Base-by-base conservation (phyloP, 2,888 invertebrate genomes). In the Slavum lentiscoides region DNA sequence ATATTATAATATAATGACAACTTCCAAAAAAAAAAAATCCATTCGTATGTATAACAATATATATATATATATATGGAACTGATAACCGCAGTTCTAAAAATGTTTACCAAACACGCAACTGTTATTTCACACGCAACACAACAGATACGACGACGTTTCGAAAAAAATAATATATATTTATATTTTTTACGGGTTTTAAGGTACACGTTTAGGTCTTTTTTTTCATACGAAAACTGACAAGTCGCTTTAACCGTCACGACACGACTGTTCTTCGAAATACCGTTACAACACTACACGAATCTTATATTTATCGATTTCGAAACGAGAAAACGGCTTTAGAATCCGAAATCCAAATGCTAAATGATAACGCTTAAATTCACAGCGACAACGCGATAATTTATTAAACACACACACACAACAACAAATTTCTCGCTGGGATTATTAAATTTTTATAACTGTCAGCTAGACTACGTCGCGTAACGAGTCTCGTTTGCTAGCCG, bases 381-480 rank as follows among this genome's bases (percentile, higher is more conserved):
- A 30, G 53, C 23, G 21, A 66, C 58, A 39, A 49, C 15, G 55
- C 15, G 55, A 13, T 67, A 3, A 8, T 75, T 75, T 43, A 67
- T 58, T 43, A 43, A 30, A 30, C 30, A 30, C 30, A 30, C 30
- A 30, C 30, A 30, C 30, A 30, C 30, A 58, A 11, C 13, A 8
- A 75, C 19, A 58, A 75, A 75, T 1, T 74, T 39, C 39, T 55
- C 39, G 37, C 53, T 74, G 53, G 8, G 15, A 30, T 53, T 72
- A 74, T 30, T 21, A n/a, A 7, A 21, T 66, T 9, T 66, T 39
- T 19, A 66, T 39, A 55, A 55, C 17, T 55, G 19, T 55, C 55
- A 4, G 30, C 4, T 55, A 17, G 19, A 19, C 19, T 5, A 5
- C 6, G 53, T 30, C 30, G 30, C n/a, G 0, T 39, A 30, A 30